These are phyloP conservation scores for Cremastinae sp. DNA, from an alignment of 2,888 invertebrate species.

Conservation along the genomic window DNA sequence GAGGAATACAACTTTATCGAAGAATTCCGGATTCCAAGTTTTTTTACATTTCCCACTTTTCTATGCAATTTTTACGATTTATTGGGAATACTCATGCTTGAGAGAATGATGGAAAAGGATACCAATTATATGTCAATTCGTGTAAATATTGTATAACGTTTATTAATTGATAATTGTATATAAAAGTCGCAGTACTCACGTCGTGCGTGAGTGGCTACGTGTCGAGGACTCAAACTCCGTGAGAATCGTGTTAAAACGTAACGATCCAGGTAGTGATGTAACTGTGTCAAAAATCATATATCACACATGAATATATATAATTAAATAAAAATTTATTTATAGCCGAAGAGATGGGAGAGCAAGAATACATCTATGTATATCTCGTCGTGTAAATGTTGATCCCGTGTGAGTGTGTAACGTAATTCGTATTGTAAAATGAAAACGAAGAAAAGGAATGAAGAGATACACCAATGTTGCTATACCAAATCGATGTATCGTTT, in stretches of 20 bases:
- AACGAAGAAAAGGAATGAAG: constrained; percentile 42
- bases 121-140: constrained; percentile 72
- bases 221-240: constrained; percentile 29
- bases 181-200: constrained; percentile 27
- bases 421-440: constrained; percentile 50
- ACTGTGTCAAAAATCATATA: constrained; percentile 74
- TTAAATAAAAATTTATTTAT: constrained; percentile 73
- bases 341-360: constrained; percentile 48
- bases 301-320: constrained; percentile 77
- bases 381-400: constrained; percentile 55
- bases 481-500: constrained; percentile 53
- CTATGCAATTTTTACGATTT: constrained; percentile 11
- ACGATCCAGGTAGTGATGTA: constrained; percentile 43
- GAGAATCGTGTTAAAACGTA: constrained; percentile 43
- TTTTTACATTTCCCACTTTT: constrained; percentile 10
- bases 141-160: constrained; percentile 78
- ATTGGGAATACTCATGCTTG: constrained; percentile 39
- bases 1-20: constrained; percentile 2
- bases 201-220: constrained; percentile 48
- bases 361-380: constrained; percentile 57
- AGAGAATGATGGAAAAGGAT: constrained; percentile 30
- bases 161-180: constrained; percentile 66
- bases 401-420: constrained; percentile 53
- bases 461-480: constrained; percentile 60
- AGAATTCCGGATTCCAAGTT: background rate